phyloP scores from a whole-genome alignment of 2,797 vertebrate species.

The Erpetoichthys calabaricus region DNA sequence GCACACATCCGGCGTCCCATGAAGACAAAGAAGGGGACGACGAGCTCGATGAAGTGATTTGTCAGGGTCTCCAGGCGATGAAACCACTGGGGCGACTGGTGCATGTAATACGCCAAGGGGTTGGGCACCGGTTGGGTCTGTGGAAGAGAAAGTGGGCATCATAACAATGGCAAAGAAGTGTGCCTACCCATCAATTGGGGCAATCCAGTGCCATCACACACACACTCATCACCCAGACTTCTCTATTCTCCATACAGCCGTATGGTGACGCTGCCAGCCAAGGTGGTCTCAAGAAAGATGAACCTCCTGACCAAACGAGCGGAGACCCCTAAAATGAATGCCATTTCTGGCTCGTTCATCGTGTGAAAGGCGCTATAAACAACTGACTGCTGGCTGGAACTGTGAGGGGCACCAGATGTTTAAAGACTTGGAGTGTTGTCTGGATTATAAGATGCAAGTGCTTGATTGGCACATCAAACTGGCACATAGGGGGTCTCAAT shows the following conservation, averaged over 20 bases:
- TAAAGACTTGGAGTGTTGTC: too few species aligned
- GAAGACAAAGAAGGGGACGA: conserved; percentile 72
- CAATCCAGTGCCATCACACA: background rate
- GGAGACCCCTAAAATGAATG: too few species aligned
- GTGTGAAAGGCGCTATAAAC: too few species aligned
- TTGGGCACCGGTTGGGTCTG: conserved; percentile 90
- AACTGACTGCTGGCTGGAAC: too few species aligned
- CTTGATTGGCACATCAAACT: too few species aligned
- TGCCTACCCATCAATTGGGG: accelerated
- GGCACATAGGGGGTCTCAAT: too few species aligned
- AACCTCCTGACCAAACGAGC: too few species aligned
- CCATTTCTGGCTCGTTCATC: too few species aligned
- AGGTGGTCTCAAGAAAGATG: conserved; percentile 4
- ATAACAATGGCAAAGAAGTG: background rate
- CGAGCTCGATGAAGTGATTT: conserved; percentile 80
- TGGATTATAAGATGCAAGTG: too few species aligned
- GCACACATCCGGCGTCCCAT: conserved; percentile 65
- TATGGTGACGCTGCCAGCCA: accelerated
- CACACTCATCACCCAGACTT: background rate
- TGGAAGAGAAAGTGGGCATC: background rate
- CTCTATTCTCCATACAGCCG: background rate
- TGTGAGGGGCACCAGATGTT: too few species aligned
- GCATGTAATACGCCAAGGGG: conserved; percentile 83
- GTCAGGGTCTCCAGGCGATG: conserved; percentile 69
- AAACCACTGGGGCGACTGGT: conserved; percentile 73